Percentiles rank a stretch among this genome's conserved stretches.
Evolutionary conservation across 2,888 invertebrate species (phyloP).

Genomic region (Minunthozetes semirufus): DNA sequence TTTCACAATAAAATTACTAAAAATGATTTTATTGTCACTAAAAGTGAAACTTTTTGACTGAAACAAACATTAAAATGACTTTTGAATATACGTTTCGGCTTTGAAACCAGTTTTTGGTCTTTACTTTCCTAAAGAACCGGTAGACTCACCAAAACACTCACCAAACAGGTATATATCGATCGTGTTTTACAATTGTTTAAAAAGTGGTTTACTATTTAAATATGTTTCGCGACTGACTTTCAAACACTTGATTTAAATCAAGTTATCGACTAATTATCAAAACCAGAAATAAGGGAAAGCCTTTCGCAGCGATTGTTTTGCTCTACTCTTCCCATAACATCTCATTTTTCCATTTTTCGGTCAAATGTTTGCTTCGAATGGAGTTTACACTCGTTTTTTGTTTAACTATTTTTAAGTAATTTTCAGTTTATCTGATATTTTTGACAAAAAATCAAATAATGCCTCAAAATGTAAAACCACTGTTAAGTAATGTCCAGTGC

Average conservation of each 20-base stretch:
- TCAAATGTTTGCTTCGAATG: too few species aligned
- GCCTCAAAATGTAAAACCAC: too few species aligned
- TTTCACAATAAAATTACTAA: neutral
- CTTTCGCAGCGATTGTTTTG: too few species aligned
- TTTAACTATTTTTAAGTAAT: too few species aligned
- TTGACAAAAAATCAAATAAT: too few species aligned
- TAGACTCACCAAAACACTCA: slow-evolving; percentile 19
- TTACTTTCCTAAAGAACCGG: neutral
- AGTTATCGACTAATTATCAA: neutral
- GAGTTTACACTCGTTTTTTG: too few species aligned
- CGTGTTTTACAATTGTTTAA: slow-evolving; percentile 9
- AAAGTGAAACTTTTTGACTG: slow-evolving; percentile 10
- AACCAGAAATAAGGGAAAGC: too few species aligned
- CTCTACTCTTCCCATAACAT: too few species aligned
- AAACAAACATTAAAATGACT: slow-evolving; percentile 9
- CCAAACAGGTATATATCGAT: slow-evolving; percentile 28
- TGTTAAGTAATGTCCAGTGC: too few species aligned
- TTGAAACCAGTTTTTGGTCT: slow-evolving; percentile 17
- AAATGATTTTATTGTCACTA: slow-evolving; percentile 12
- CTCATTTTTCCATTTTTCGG: too few species aligned
- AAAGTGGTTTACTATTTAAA: slow-evolving; percentile 11
- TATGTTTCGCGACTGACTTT: neutral
- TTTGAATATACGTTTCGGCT: slow-evolving; percentile 3
- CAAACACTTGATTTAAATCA: neutral
- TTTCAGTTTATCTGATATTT: too few species aligned